Conservation (phyloP, 2,888 invertebrate genomes). For the Tiliacea citrago region DNA sequence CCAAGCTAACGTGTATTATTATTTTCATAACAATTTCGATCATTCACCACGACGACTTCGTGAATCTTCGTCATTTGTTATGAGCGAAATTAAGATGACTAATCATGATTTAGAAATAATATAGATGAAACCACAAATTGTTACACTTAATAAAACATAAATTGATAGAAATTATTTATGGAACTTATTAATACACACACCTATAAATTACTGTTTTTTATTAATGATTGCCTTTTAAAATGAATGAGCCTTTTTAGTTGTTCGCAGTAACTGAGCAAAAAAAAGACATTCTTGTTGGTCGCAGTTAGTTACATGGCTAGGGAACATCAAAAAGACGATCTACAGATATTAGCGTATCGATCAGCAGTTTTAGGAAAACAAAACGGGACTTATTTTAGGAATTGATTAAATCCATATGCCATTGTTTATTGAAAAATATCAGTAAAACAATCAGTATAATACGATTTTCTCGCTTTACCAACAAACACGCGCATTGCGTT, state of each 20-base stretch:
- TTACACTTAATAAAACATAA: too few relatives aligned
- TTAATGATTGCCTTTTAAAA: background rate
- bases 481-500: too few relatives aligned
- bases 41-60: background rate
- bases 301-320: background rate
- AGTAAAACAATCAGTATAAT: too few relatives aligned
- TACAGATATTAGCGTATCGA: too few relatives aligned
- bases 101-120: background rate
- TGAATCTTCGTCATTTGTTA: background rate
- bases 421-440: too few relatives aligned
- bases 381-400: background rate
- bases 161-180: too few relatives aligned
- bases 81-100: background rate
- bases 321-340: too few relatives aligned
- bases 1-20: background rate
- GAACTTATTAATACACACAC: too few relatives aligned
- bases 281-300: background rate
- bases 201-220: too few relatives aligned
- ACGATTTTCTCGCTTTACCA: too few relatives aligned
- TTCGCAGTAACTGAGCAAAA: background rate
- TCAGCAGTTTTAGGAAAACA: background rate
- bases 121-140: background rate
- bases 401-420: too few relatives aligned
- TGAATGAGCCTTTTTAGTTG: background rate
- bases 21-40: background rate